Evolutionary conservation across 2,113 vertebrate genomes (phyloP), one percentile per base, ranked within the genome.

Genomic region (Garra rufa): DNA sequence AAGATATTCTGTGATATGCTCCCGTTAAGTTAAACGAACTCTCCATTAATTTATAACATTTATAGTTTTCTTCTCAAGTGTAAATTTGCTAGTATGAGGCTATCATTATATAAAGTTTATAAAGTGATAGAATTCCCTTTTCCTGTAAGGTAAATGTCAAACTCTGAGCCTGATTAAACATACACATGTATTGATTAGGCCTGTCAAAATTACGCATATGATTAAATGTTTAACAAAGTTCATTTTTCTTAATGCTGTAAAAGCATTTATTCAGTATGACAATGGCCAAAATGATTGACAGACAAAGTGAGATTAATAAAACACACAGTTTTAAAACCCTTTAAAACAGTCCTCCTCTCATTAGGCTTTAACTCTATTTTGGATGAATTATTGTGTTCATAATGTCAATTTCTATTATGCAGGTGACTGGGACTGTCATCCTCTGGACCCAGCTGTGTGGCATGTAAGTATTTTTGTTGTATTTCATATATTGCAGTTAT

Each of bases 371-470:
- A n/a, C n/a, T n/a, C n/a, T n/a, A n/a, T n/a, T n/a, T n/a, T n/a
- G n/a, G n/a, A n/a, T n/a, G n/a, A n/a, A n/a, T n/a, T n/a, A n/a
- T n/a, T n/a, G n/a, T 55, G 50, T 21, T 55, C 50, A 55, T 55
- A 57, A 34, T 75, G 4, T 63, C 41, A 43, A 17, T 75, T 24
- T 82, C 10, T 21, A 83, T 19, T 77, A 9, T 75, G 26, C 91
- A 99, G 98, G 98, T 94, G 97, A 99, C 91, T 96, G 97, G 96
- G 98, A 99, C 94, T 99, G 97, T 91, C 98, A 98, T 92, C 97
- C 97, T 93, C 91, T 99, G 92, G 98, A 99, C 94, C 98, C 97
- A 87, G 92, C 97, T 86, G 96, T 98, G 74, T 99, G 98, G 98
- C 98, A 99, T 89, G 98, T 97, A 92, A 96, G 97, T 94, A 93